Base-by-base conservation (phyloP, 2,113 vertebrate species). In the Oxyruncus cristatus region DNA sequence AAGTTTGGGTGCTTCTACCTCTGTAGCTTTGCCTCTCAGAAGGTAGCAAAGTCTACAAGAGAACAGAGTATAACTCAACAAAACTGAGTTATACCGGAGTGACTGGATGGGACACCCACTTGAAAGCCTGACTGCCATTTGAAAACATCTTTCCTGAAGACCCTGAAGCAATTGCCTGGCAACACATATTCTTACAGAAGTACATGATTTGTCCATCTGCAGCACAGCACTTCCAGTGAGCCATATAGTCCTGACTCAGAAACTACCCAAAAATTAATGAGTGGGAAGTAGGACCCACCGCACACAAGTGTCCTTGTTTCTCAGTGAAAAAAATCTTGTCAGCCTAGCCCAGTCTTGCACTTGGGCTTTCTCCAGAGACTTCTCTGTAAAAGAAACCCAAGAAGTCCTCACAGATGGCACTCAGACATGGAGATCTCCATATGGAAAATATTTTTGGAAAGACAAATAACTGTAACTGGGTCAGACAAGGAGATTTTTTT, bases 371-470 rank as follows among this genome's bases (percentile, higher is more conserved):
- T 96, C 95, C 94, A 92, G 93, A 95, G 93, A 94, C 73, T 94
- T 79, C 79, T 95, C 92, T 94, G 65, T 79, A 87, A 94, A 93
- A 94, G 80, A 96, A 95, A 94, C 62, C 76, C 61, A 96, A 96
- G 88, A 95, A 96, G 92, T 94, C 96, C 65, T 93, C 93, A 87
- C 91, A 96, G 96, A 97, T 95, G 96, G 95, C 73, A 89, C 66
- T 95, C 86, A 93, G 83, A 63, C 85, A 78, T 88, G 90, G 92
- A 97, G 92, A 95, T 72, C 83, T 95, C 88, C 96, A 92, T 92
- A 95, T 93, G 93, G 96, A 95, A 96, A 96, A 94, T 96, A 94
- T 95, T 96, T 96, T 95, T 93, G 88, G 95, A 96, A 96, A 94
- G 92, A 93, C 91, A 96, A 96, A 95, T 86, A 92, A 91, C 86